Evolutionary conservation across 2,888 invertebrate genomes (phyloP).

Genomic region (Eurytoma californica): DNA sequence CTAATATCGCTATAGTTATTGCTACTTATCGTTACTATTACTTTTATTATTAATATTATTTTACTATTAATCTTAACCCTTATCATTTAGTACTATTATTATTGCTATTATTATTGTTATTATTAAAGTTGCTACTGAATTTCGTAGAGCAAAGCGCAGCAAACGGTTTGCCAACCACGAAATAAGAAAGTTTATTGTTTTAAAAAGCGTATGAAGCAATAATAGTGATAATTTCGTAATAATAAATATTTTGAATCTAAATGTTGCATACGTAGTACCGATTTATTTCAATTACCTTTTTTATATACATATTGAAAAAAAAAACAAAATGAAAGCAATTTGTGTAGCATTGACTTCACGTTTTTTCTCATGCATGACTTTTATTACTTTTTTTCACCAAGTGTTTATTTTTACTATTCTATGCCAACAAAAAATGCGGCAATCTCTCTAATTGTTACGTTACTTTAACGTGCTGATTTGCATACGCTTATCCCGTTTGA

Average conservation of each 20-base stretch:
- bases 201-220: slow-evolving; percentile 73
- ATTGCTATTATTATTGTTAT: slow-evolving; percentile 19
- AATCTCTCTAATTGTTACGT: slow-evolving; percentile 6
- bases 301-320: not conserved
- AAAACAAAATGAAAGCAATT: slow-evolving; percentile 10
- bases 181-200: slow-evolving; percentile 69
- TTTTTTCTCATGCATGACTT: slow-evolving; percentile 42
- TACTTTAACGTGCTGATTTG: slow-evolving; percentile 12
- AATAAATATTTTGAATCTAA: slow-evolving; percentile 73
- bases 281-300: slow-evolving; percentile 63
- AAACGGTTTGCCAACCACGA: slow-evolving; percentile 56
- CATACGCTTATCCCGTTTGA: slow-evolving; percentile 26
- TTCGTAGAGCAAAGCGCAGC: slow-evolving; percentile 51
- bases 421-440: not conserved
- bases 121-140: slow-evolving; percentile 34
- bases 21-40: slow-evolving; percentile 31
- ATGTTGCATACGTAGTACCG: slow-evolving; percentile 64
- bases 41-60: slow-evolving; percentile 17
- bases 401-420: slow-evolving; percentile 1
- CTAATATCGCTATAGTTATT: slow-evolving; percentile 17
- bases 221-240: slow-evolving; percentile 73
- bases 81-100: slow-evolving; percentile 28
- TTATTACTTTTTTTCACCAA: slow-evolving; percentile 30
- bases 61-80: slow-evolving; percentile 14
- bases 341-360: slow-evolving; percentile 22